Conservation (phyloP, 2,113 vertebrate species). For the Myiozetetes cayanensis region DNA sequence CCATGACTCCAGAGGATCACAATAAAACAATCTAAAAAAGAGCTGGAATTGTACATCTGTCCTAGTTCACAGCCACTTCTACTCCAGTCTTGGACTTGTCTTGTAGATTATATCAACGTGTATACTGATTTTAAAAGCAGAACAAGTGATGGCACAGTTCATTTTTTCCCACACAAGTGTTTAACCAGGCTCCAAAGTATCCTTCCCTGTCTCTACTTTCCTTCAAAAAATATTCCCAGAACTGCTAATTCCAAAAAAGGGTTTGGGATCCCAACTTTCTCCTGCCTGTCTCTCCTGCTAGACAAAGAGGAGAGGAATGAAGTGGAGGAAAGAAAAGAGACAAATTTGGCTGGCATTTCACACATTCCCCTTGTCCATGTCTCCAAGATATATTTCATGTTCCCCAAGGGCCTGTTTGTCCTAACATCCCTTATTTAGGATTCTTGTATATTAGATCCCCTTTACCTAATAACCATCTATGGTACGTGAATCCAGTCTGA, state of each 20-base stretch:
- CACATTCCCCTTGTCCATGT: not conserved
- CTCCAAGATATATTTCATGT: not conserved
- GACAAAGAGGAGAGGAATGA: not conserved
- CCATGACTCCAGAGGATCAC: not conserved
- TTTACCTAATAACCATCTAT: not conserved
- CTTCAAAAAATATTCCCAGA: not conserved
- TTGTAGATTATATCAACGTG: not conserved
- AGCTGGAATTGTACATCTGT: not conserved
- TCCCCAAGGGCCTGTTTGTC: not conserved
- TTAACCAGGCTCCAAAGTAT: not conserved
- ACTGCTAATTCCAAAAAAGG: not conserved
- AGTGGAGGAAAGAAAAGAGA: not conserved
- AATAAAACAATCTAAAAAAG: fast-evolving
- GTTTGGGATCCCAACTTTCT: not conserved
- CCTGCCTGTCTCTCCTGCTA: not conserved
- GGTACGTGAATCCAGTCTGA: not conserved
- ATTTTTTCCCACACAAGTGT: not conserved
- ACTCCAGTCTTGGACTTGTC: not conserved
- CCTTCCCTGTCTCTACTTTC: not conserved
- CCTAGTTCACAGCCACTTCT: not conserved
- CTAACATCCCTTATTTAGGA: not conserved
- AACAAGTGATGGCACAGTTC: not conserved
- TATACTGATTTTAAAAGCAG: not conserved
- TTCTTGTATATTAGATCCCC: not conserved
- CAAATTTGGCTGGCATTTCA: not conserved